These are phyloP conservation scores for Agapornis canus DNA, from an alignment of 2,797 vertebrate genomes.

Conservation along the genomic window DNA sequence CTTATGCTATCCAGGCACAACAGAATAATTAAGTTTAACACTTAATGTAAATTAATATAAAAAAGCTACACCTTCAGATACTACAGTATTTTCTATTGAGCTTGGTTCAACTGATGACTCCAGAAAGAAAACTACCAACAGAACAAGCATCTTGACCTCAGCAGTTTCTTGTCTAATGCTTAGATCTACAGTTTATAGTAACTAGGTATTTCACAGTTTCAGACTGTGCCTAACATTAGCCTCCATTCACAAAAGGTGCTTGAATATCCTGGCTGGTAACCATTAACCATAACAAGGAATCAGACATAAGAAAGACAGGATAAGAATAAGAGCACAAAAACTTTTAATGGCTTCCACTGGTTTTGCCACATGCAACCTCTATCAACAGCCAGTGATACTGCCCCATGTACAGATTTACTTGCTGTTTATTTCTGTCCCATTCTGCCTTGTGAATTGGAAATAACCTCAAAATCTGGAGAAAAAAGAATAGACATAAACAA, in stretches of 20 bases:
- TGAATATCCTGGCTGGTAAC: neutral
- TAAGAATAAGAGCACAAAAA: neutral
- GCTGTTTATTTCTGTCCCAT: neutral
- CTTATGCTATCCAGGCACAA: neutral
- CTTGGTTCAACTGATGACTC: neutral
- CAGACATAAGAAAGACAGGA: neutral
- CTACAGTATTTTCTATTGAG: neutral
- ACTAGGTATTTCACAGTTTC: neutral
- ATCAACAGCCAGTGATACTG: neutral
- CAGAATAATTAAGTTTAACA: neutral
- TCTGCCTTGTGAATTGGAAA: neutral
- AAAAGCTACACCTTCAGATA: neutral
- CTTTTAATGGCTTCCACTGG: neutral
- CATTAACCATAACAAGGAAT: neutral
- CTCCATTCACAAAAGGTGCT: neutral
- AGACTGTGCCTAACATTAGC: neutral
- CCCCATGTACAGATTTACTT: neutral
- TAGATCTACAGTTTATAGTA: neutral
- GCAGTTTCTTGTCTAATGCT: neutral
- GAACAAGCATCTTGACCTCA: neutral
- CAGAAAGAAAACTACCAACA: neutral
- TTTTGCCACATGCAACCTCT: neutral
- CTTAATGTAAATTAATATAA: neutral
- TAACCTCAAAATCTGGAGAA: neutral
- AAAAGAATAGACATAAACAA: neutral